Percentiles rank a stretch among this genome's conserved stretches.
These are phyloP conservation scores for Luidia sarsii DNA, from an alignment of 53 echinoderm and acorn worm genomes.

Conservation along the genomic window DNA sequence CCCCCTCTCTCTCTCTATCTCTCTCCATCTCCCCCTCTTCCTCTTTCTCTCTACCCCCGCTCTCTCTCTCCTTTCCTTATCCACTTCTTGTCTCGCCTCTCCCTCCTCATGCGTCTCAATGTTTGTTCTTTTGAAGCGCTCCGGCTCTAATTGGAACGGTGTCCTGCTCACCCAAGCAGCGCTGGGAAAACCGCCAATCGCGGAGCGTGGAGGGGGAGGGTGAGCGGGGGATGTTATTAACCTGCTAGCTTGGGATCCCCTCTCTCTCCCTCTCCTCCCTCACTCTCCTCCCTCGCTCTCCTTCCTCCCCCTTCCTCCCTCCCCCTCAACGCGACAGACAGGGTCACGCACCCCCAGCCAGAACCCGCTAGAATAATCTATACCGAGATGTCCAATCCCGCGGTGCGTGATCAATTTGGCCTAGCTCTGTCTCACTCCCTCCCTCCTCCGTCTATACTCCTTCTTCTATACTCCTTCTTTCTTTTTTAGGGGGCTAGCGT, in stretches of 20 bases:
- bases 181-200: neutral
- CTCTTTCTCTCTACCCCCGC: too few species aligned
- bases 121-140: conserved; percentile 32
- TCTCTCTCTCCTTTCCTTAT: neutral
- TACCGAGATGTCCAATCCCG: conserved; percentile 14
- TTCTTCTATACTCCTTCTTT: too few species aligned
- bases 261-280: too few species aligned
- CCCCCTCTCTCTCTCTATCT: too few species aligned
- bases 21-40: too few species aligned
- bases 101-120: too few species aligned
- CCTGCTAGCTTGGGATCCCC: neutral
- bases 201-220: too few species aligned
- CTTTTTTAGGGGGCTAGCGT: too few species aligned
- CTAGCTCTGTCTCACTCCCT: neutral
- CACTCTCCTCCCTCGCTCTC: too few species aligned
- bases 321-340: conserved; percentile 13
- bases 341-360: conserved; percentile 19
- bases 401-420: conserved; percentile 48
- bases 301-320: too few species aligned
- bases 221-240: conserved; percentile 1
- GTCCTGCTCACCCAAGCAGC: conserved; percentile 30
- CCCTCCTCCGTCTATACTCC: neutral
- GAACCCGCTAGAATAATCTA: conserved; percentile 32
- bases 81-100: neutral
- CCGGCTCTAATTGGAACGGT: conserved; percentile 30